phyloP scores from a whole-genome alignment of 2,797 vertebrate species.

The Valencia hispanica region DNA sequence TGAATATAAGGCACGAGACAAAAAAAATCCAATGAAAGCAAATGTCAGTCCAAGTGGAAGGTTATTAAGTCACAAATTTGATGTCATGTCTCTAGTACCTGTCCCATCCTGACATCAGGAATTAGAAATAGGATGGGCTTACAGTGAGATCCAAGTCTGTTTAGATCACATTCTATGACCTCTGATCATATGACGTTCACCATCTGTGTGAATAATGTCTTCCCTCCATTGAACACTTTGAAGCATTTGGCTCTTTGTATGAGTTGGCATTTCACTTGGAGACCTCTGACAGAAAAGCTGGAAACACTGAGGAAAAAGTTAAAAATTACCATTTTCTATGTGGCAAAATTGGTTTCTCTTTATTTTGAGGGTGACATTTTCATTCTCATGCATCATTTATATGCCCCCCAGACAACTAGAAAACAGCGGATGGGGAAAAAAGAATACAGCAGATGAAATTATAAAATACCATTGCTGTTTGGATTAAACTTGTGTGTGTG shows the following conservation, averaged over 20 bases:
- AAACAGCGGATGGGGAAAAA: slow-evolving; percentile 82
- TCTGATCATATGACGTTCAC: slow-evolving; percentile 10
- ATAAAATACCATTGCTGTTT: slow-evolving; percentile 77
- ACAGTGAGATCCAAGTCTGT: neutral
- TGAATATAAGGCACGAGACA: neutral
- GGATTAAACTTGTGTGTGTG: slow-evolving; percentile 75
- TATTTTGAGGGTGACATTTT: slow-evolving; percentile 89
- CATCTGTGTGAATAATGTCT: slow-evolving; percentile 28
- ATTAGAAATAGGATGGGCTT: neutral
- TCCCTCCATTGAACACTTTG: slow-evolving; percentile 17
- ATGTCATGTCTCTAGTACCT: neutral
- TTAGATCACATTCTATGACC: neutral
- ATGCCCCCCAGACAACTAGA: slow-evolving; percentile 83
- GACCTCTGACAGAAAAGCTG: slow-evolving; percentile 40
- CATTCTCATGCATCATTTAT: slow-evolving; percentile 92
- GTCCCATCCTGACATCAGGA: slow-evolving; percentile 1
- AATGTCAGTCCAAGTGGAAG: slow-evolving; percentile 2
- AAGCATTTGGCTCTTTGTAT: slow-evolving; percentile 36
- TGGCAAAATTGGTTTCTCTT: slow-evolving; percentile 84
- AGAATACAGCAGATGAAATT: slow-evolving; percentile 83
- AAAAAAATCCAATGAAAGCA: neutral
- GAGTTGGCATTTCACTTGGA: slow-evolving; percentile 53
- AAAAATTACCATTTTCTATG: slow-evolving; percentile 67
- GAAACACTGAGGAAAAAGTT: slow-evolving; percentile 36
- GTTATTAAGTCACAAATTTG: neutral